These are phyloP conservation scores for Bombycilla garrulus DNA, from an alignment of 2,113 vertebrate genomes.

Conservation along the genomic window DNA sequence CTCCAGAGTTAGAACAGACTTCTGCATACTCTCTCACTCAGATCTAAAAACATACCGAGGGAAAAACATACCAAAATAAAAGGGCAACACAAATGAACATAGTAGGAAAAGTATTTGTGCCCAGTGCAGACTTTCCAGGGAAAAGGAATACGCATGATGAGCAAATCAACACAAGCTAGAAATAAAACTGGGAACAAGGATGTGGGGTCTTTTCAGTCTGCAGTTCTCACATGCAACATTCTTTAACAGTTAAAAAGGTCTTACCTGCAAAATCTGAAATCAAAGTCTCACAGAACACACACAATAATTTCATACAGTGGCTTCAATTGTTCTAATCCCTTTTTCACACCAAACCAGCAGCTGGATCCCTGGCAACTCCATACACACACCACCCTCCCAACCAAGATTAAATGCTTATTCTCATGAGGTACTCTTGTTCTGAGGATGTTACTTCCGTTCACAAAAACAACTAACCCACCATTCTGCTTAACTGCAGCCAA, in stretches of 20 bases:
- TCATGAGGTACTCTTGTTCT: neutral
- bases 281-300: constrained; percentile 68
- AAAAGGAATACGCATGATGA: constrained; percentile 69
- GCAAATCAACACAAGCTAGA: constrained; percentile 75
- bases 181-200: constrained; percentile 70
- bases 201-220: constrained; percentile 60
- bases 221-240: constrained; percentile 78
- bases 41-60: constrained; percentile 65
- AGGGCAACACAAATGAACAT: constrained; percentile 74
- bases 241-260: constrained; percentile 63
- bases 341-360: neutral
- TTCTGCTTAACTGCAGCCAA: neutral
- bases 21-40: constrained; percentile 40
- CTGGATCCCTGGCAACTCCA: neutral
- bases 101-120: constrained; percentile 71
- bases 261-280: constrained; percentile 77
- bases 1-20: neutral
- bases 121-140: constrained; percentile 70
- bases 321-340: neutral
- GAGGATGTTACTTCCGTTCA: neutral
- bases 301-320: constrained; percentile 27
- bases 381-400: neutral
- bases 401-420: neutral
- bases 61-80: constrained; percentile 70
- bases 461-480: neutral